phyloP scores from a whole-genome alignment of 2,888 invertebrate species.

The Drosophila melanosoma region DNA sequence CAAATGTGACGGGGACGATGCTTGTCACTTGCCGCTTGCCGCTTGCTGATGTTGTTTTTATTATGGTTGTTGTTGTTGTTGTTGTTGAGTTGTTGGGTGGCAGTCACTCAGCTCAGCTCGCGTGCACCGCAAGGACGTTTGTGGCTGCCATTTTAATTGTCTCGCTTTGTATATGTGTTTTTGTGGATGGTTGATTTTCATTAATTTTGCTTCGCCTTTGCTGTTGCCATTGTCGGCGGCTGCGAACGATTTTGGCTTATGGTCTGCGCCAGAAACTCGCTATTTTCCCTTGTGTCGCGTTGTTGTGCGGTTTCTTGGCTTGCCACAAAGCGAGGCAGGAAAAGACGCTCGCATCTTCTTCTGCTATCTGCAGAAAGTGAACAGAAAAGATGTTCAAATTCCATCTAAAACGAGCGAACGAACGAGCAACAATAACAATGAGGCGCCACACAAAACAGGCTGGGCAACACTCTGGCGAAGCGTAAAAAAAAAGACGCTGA shows the following conservation, averaged over 20 bases:
- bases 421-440: conserved; percentile 56
- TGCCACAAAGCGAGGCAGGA: conserved; percentile 55
- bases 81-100: conserved; percentile 31
- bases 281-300: conserved; percentile 4
- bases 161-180: conserved; percentile 40
- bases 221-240: conserved; percentile 45
- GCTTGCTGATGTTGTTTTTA: not conserved
- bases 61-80: not conserved
- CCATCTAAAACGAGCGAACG: not conserved
- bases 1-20: conserved; percentile 60
- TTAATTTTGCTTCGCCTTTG: conserved; percentile 73
- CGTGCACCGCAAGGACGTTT: conserved; percentile 70
- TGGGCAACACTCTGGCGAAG: conserved; percentile 61
- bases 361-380: conserved; percentile 34
- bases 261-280: conserved; percentile 40
- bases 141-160: conserved; percentile 74
- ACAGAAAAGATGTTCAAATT: not conserved
- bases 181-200: conserved; percentile 65
- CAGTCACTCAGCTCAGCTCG: conserved; percentile 64
- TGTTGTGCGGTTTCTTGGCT: conserved; percentile 60
- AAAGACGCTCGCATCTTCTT: conserved; percentile 35
- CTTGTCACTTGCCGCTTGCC: conserved; percentile 1
- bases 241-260: conserved; percentile 72
- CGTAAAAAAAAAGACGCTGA: conserved; percentile 12
- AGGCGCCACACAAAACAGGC: conserved; percentile 67